Evolutionary conservation across 2,797 vertebrate species (phyloP), one percentile per base, ranked within the genome.

Genomic region (Meda fulgida): DNA sequence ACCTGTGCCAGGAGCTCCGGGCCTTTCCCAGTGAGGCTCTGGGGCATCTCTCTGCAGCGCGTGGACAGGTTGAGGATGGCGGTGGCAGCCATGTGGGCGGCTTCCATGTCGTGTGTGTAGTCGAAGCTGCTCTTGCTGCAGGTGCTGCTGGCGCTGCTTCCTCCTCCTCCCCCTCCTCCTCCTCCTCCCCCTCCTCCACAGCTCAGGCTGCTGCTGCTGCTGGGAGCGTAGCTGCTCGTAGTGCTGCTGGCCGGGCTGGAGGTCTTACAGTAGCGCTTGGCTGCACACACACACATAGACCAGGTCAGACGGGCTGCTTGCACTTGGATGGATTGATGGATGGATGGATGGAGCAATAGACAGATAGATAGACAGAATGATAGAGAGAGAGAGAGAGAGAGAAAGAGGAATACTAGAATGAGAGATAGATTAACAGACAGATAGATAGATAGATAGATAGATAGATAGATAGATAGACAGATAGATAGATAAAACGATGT

Each of bases 91-190:
- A 99, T 99, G 95, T 99, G 98, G 0, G 98, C 98, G 2, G 98
- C 98, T 94, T 99, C 97, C 97, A 98, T 96, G 94, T 99, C 98
- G 86, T 99, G 98, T 43, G 97, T 98, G 95, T 99, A 99, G 95
- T 99, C 98, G 85, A 99, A 99, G 95, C 98, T 99, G 96, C 98
- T 98, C 92, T 97, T 98, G 93, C 98, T 99, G 96, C 98, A 98
- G 89, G 97, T 98, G 94, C 98, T 99, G 96, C 98, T 99, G 93
- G 97, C 97, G 81, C 98, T 99, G 96, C 98, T 98, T 88, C 97
- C 96, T 81, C 96, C 97, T 90, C 96, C 94, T 3, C 91, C 93
- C 29, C 91, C 93, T n/a, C 87, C 88, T 70, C 82, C 87, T 76
- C 40, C 71, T 7, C 89, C 87, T 81, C 91, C 89, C 0, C 91